Conservation (phyloP, 2,888 invertebrate genomes). For the Synanthedon tipuliformis region DNA sequence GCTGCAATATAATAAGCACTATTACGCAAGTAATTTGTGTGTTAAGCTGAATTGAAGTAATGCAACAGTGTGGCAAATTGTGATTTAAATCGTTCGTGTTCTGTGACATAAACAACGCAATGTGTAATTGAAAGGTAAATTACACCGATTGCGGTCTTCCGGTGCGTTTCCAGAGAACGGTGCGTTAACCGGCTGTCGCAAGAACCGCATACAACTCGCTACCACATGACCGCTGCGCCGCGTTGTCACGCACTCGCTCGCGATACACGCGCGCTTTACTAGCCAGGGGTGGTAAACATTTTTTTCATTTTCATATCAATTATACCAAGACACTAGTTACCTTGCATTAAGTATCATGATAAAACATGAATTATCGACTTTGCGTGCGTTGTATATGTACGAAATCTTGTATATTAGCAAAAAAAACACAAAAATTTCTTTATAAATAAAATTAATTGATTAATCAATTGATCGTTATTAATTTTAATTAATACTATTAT, state of each 20-base stretch:
- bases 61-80: no score
- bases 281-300: neutral
- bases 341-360: no score
- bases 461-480: no score
- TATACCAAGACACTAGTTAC: no score
- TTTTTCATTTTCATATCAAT: neutral
- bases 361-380: no score
- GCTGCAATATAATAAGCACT: neutral
- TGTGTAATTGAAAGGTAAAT: slow-evolving; percentile 10
- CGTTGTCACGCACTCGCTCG: neutral
- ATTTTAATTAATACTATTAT: no score
- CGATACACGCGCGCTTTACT: neutral
- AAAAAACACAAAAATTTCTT: no score
- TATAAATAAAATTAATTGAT: no score
- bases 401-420: no score
- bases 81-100: neutral
- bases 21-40: neutral
- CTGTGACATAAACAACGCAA: slow-evolving; percentile 3
- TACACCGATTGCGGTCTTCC: slow-evolving; percentile 23
- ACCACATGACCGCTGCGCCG: neutral
- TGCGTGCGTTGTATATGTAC: no score
- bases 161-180: slow-evolving; percentile 36
- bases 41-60: neutral
- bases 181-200: slow-evolving; percentile 1
- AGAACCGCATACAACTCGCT: neutral